Percentiles rank a stretch among this genome's conserved stretches.
Evolutionary conservation across 1,140 invertebrate species (phyloP).

Genomic region (Heliconius melpomene): DNA sequence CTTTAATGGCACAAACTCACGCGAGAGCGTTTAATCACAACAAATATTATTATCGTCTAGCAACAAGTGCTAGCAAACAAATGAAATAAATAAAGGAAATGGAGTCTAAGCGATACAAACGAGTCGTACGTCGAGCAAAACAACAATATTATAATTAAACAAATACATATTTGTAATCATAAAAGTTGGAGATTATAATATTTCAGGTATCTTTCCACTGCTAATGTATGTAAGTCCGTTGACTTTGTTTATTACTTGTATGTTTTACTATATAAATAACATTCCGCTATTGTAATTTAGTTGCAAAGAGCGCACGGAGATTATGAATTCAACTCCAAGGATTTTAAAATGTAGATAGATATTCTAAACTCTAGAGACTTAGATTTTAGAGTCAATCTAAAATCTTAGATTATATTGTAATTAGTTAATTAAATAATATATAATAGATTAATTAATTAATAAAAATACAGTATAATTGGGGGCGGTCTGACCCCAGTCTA

Average conservation of each 20-base stretch:
- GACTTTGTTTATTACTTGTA: background rate
- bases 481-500: too few relatives aligned
- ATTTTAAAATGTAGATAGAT: too few relatives aligned
- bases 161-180: background rate
- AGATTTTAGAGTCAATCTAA: too few relatives aligned
- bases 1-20: background rate
- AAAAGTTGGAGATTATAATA: constrained; percentile 5
- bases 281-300: too few relatives aligned
- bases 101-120: background rate
- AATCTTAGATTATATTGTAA: too few relatives aligned
- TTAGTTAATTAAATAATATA: too few relatives aligned
- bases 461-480: too few relatives aligned
- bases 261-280: background rate
- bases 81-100: constrained; percentile 14
- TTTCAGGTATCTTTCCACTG: constrained; percentile 5
- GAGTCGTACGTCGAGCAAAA: background rate
- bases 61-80: background rate
- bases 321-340: too few relatives aligned
- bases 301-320: too few relatives aligned
- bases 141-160: background rate
- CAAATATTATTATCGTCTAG: background rate
- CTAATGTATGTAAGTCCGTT: background rate
- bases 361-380: too few relatives aligned
- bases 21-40: background rate
- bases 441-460: too few relatives aligned